Evolutionary conservation across 2,888 invertebrate genomes (phyloP).

Genomic region (Mimumesa dahlbomi): DNA sequence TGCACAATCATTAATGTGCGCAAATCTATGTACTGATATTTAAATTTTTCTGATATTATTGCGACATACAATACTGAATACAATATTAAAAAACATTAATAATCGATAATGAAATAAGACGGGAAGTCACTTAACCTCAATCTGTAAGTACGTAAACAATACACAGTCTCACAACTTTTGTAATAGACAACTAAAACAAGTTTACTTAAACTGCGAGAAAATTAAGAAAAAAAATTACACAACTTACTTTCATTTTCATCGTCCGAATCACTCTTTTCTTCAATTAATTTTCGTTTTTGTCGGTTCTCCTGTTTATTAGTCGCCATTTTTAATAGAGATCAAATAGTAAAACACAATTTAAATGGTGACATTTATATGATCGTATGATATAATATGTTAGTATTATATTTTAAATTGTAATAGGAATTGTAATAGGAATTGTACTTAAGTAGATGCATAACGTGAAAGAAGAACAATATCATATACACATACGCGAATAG

Average conservation of each 20-base stretch:
- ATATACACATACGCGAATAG: no score
- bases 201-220: background rate
- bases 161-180: background rate
- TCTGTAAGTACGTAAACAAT: slow-evolving; percentile 26
- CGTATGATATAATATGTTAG: no score
- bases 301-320: slow-evolving; percentile 33
- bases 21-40: no score
- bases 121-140: slow-evolving; percentile 58
- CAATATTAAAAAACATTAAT: no score
- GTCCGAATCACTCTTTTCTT: slow-evolving; percentile 60
- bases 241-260: slow-evolving; percentile 68
- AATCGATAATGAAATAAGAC: no score
- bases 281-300: slow-evolving; percentile 66
- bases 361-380: background rate
- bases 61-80: no score
- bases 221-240: background rate
- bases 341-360: background rate
- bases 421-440: no score
- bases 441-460: no score
- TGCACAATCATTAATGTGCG: background rate
- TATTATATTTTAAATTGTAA: no score
- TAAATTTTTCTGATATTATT: no score
- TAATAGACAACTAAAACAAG: background rate
- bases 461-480: no score
- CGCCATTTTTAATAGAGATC: slow-evolving; percentile 50